These are phyloP conservation scores for Equus przewalskii DNA, from an alignment of 2,113 vertebrate species.

Conservation along the genomic window DNA sequence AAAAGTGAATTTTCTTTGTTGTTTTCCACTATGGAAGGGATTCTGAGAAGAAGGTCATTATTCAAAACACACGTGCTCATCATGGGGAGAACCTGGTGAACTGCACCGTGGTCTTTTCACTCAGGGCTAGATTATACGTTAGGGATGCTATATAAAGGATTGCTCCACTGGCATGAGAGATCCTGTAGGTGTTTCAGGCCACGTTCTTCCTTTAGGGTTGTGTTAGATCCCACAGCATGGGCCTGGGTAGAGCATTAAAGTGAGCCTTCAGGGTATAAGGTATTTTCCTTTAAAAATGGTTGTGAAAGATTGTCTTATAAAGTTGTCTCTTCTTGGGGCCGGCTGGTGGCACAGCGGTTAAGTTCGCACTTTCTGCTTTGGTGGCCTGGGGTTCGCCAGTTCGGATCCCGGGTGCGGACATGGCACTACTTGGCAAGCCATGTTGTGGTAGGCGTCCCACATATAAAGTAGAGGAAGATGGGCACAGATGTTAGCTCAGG, in stretches of 20 bases:
- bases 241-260: neutral
- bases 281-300: neutral
- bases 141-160: neutral
- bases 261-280: neutral
- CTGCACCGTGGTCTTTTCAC: neutral
- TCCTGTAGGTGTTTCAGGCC: neutral
- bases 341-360: too few relatives aligned
- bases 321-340: neutral
- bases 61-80: neutral
- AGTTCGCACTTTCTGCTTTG: too few relatives aligned
- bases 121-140: neutral
- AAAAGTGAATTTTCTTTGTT: neutral
- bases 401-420: too few relatives aligned
- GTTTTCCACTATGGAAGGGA: neutral
- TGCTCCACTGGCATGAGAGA: accelerated
- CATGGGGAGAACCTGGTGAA: neutral
- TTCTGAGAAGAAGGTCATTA: neutral
- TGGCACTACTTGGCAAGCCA: too few relatives aligned
- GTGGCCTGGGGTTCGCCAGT: too few relatives aligned
- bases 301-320: neutral
- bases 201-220: neutral
- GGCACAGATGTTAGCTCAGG: too few relatives aligned
- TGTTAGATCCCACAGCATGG: neutral
- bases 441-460: too few relatives aligned
- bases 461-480: too few relatives aligned